Conservation (phyloP, 1,140 invertebrate genomes). For the Pygmarrhopalites habei region DNA sequence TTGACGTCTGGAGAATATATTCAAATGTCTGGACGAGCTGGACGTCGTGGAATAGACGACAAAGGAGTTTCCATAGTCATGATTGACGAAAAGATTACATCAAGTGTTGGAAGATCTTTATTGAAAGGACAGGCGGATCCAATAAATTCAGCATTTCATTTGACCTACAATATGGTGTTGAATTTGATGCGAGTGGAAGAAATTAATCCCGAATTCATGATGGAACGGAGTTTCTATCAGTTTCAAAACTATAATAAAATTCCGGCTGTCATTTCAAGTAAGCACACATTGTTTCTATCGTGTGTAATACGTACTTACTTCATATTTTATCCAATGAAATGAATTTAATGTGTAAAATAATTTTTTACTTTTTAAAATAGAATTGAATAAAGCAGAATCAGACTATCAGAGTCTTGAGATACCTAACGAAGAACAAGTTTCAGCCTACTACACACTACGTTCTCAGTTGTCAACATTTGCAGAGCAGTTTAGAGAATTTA, state of each 20-base stretch:
- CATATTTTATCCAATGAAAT: no score
- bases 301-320: no score
- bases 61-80: conserved; percentile 98
- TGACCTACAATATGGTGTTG: conserved; percentile 99
- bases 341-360: no score
- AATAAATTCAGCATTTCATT: conserved; percentile 96
- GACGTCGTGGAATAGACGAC: conserved; percentile 91
- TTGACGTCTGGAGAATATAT: conserved; percentile 98
- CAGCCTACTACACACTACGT: conserved; percentile 75
- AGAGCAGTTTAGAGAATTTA: conserved; percentile 53
- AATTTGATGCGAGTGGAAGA: conserved; percentile 95
- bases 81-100: conserved; percentile 94
- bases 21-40: conserved; percentile 98
- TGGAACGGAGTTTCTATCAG: conserved; percentile 96
- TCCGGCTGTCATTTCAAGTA: conserved; percentile 78
- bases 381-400: conserved; percentile 63
- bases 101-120: conserved; percentile 72
- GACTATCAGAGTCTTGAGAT: conserved; percentile 57
- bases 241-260: conserved; percentile 97
- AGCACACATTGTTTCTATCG: no score
- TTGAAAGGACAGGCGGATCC: conserved; percentile 90
- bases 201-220: conserved; percentile 99
- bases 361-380: conserved; percentile 46
- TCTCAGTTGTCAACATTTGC: conserved; percentile 69
- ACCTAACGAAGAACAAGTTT: conserved; percentile 67